Base-by-base conservation (phyloP, 2,797 vertebrate genomes). In the Chaetodon trifasciatus region DNA sequence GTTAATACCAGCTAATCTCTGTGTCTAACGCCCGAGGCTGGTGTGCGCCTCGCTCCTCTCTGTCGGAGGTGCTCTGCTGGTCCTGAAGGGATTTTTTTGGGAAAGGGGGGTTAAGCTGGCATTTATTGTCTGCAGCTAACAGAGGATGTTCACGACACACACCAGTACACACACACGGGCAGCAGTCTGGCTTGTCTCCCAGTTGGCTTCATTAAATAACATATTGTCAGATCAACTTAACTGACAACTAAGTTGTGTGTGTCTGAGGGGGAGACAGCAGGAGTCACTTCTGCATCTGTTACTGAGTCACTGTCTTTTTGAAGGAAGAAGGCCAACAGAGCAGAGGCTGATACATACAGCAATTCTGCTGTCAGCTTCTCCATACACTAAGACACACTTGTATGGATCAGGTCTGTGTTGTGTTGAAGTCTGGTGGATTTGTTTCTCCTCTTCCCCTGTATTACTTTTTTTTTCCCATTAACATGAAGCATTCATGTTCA, bases 1-100 rank as follows among this genome's bases (percentile, higher is more conserved):
- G 90, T 79, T 92, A 90, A 88, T 86, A 79, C 68, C 1, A 71
- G 60, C 84, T 91, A 88, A 94, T 94, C 87, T 87, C 46, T 84
- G 83, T 83, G 86, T 86, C 76, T 71, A 62, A 79, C 61, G 69
- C 86, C 75, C 2, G 50, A 52, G 77, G 85, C 77, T 81, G 74
- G 65, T 63, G 70, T 79, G 88, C 8, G 9, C 66, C 78, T 42
- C 55, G 42, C 76, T 82, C 56, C 62, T 74, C 67, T 71, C 66
- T 65, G 86, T 84, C 64, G 55, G 78, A 84, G 88, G 83, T 78
- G 82, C 77, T 86, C 81, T 49, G 10, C 79, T 78, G 78, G 69
- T 83, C 77, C 82, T 83, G 82, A 70, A 65, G 80, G 86, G 85
- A 88, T 88, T 86, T 85, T 70, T 17, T 37, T 81, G 82, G 88